Evolutionary conservation across 2,888 invertebrate species (phyloP).

Genomic region (Zelleria hepariella): DNA sequence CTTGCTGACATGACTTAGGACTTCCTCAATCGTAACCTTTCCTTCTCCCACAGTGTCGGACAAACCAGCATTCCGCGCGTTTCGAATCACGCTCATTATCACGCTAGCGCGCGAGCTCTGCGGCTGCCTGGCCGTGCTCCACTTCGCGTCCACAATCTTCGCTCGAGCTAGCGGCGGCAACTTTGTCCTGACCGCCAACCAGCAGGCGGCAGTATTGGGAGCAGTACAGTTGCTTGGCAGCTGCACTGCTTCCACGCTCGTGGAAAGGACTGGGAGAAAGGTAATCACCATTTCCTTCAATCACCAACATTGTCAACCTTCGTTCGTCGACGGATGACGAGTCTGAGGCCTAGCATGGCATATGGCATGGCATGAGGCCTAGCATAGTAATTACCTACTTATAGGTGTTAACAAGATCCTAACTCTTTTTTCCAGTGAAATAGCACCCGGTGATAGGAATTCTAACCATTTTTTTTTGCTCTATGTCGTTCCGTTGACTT

Average conservation of each 20-base stretch:
- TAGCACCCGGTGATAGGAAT: too few relatives aligned
- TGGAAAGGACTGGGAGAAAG: conserved; percentile 58
- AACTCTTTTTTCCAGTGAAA: too few relatives aligned
- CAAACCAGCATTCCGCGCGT: conserved; percentile 55
- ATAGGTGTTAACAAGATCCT: too few relatives aligned
- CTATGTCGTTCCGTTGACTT: too few relatives aligned
- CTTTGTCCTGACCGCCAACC: conserved; percentile 48
- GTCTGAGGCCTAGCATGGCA: too few relatives aligned
- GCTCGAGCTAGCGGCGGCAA: conserved; percentile 33
- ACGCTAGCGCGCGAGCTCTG: conserved; percentile 57
- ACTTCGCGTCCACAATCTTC: conserved; percentile 65
- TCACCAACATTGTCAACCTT: too few relatives aligned
- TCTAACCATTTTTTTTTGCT: too few relatives aligned
- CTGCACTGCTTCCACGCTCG: conserved; percentile 50
- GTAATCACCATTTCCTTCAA: conserved; percentile 20
- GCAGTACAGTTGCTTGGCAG: conserved; percentile 54
- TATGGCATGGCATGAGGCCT: too few relatives aligned
- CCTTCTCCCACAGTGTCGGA: conserved; percentile 26
- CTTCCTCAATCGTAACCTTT: not conserved
- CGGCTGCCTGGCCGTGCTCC: conserved; percentile 58
- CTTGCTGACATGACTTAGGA: too few relatives aligned
- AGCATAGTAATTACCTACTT: too few relatives aligned
- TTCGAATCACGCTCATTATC: conserved; percentile 66
- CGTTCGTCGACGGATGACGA: too few relatives aligned
- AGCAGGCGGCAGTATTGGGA: conserved; percentile 52